These are phyloP conservation scores for Eremophila alpestris DNA, from an alignment of 2,797 vertebrate species.

Conservation along the genomic window DNA sequence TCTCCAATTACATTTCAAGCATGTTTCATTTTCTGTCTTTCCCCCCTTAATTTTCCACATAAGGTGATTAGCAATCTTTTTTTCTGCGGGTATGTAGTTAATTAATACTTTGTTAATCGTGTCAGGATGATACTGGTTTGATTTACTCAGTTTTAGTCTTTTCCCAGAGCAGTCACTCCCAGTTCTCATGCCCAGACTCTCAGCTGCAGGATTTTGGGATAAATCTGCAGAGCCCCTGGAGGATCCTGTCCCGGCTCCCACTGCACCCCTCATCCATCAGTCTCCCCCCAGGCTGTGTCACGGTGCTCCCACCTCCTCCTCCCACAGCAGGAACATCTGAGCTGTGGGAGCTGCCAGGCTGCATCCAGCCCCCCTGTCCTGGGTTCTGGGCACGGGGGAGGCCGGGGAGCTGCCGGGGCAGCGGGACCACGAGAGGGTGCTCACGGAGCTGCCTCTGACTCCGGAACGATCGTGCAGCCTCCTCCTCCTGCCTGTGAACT, in stretches of 20 bases:
- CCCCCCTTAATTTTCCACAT: background rate
- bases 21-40: slow-evolving; percentile 6
- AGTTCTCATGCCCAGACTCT: background rate
- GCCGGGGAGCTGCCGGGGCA: background rate
- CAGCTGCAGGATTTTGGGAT: background rate
- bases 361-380: fast-evolving
- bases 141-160: background rate
- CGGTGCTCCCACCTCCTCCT: too few species aligned
- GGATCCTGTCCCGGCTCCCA: background rate
- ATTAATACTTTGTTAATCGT: slow-evolving; percentile 36
- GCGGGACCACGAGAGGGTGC: background rate
- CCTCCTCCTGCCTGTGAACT: background rate
- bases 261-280: background rate
- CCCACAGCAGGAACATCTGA: background rate
- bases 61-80: slow-evolving; percentile 41
- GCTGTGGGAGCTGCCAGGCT: background rate
- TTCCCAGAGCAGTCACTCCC: background rate
- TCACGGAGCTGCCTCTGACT: background rate
- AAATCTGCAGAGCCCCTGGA: background rate
- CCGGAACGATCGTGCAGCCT: background rate
- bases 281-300: background rate
- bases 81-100: slow-evolving; percentile 11
- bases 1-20: slow-evolving; percentile 54
- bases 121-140: background rate
- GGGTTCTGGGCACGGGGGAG: too few species aligned